Conservation (phyloP, 2,797 vertebrate species). For the Acanthopagrus latus region DNA sequence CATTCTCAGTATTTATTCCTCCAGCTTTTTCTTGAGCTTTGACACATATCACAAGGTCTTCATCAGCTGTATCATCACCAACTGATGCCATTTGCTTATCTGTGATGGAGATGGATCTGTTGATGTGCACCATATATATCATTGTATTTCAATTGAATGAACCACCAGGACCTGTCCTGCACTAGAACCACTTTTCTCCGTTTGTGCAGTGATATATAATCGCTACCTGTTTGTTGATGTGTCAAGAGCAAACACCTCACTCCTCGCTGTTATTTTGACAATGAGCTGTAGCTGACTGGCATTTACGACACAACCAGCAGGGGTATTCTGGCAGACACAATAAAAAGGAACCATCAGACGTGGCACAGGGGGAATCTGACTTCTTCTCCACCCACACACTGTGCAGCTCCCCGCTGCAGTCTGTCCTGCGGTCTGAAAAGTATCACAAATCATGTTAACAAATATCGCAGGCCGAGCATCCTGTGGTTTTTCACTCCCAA, state of each 20-base stretch:
- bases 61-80: not conserved
- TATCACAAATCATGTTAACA: conserved; percentile 82
- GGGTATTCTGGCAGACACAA: conserved; percentile 76
- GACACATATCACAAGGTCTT: not conserved
- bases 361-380: conserved; percentile 48
- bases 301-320: conserved; percentile 69
- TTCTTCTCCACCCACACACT: conserved; percentile 60
- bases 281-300: conserved; percentile 56
- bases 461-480: conserved; percentile 66
- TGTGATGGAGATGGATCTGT: not conserved
- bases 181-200: not conserved
- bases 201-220: conserved; percentile 21
- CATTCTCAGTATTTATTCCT: not conserved
- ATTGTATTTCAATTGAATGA: not conserved
- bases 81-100: not conserved
- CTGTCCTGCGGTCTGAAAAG: conserved; percentile 66
- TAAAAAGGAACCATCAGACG: conserved; percentile 73
- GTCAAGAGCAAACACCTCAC: conserved; percentile 68
- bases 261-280: conserved; percentile 54
- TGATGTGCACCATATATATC: not conserved
- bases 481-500: conserved; percentile 68
- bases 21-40: not conserved
- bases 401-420: conserved; percentile 34
- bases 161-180: not conserved
- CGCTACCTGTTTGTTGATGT: conserved; percentile 61